These are phyloP conservation scores for Metallyticus violacea DNA, from an alignment of 2,888 invertebrate species.

Conservation along the genomic window DNA sequence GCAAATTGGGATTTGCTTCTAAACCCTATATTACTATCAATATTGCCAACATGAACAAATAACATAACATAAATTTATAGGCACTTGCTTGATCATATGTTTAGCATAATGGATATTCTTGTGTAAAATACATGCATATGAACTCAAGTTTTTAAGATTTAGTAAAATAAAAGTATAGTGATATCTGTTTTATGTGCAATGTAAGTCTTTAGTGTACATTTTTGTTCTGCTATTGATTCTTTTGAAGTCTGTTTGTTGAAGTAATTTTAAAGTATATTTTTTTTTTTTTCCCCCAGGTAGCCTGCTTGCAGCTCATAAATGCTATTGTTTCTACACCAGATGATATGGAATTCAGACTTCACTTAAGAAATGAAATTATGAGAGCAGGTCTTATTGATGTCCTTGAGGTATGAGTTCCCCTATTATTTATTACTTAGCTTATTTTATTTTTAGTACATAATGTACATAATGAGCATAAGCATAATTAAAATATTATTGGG, in stretches of 20 bases:
- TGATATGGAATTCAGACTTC: conserved; percentile 89
- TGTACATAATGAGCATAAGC: too few species aligned
- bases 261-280: background rate
- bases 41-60: too few species aligned
- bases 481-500: too few species aligned
- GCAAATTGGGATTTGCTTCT: too few species aligned
- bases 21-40: too few species aligned
- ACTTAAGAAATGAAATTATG: conserved; percentile 94
- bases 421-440: background rate
- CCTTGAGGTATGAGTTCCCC: conserved; percentile 53
- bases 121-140: too few species aligned
- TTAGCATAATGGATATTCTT: too few species aligned
- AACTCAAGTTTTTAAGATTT: too few species aligned
- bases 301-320: conserved; percentile 91
- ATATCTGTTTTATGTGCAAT: conserved; percentile 37
- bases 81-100: too few species aligned
- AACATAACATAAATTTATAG: too few species aligned
- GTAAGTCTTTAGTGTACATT: background rate
- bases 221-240: conserved; percentile 7
- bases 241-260: background rate
- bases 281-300: conserved; percentile 58
- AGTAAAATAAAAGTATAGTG: conserved; percentile 39
- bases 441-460: background rate
- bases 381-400: conserved; percentile 86
- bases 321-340: conserved; percentile 78